Evolutionary conservation across 1,140 invertebrate species (phyloP), one percentile per base, ranked within the genome.

Genomic region (Drosophila baimaii): DNA sequence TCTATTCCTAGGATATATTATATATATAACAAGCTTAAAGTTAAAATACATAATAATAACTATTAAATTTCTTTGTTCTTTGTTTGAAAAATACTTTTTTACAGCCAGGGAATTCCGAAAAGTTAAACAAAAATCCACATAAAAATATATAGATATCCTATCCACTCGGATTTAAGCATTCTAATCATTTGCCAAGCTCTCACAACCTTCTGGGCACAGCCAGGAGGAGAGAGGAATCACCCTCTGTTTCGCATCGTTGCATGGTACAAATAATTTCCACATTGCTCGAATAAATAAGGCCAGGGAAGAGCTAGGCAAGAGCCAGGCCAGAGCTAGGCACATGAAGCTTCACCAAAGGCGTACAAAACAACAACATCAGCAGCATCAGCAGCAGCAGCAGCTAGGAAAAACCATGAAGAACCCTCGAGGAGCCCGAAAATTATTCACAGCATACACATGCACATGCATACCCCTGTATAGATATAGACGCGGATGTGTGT

Each of bases 261-360:
- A 54, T 71, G 51, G 46, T 71, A 55, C 69, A 78, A 78, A 78
- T 85, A 81, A 78, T 74, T 86, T 63, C 25, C 82, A 75, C 74
- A 86, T 79, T 72, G 70, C 79, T 72, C 39, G 66, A 86, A 86
- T 79, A 79, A 86, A 86, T 65, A 76, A 81, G 58, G 63, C 75
- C 75, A 79, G 39, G 31, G 31, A 79, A 79, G 39, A 47, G 31
- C 51, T n/a, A n/a, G n/a, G n/a, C n/a, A n/a, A n/a, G n/a, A n/a
- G n/a, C n/a, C n/a, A n/a, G n/a, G n/a, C n/a, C n/a, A n/a, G n/a
- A n/a, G n/a, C n/a, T n/a, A 9, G 29, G 69, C 77, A 65, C 70
- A 85, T 65, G 63, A 78, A 85, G 65, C 73, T 74, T 74, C 46
- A 69, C 52, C 58, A 78, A 70, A 83, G 71, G 76, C 61, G n/a